A percentile compares a stretch with the other conserved stretches of the same genome.
Evolutionary conservation across 2,113 vertebrate genomes (phyloP).

Genomic region (Phasianus colchicus): DNA sequence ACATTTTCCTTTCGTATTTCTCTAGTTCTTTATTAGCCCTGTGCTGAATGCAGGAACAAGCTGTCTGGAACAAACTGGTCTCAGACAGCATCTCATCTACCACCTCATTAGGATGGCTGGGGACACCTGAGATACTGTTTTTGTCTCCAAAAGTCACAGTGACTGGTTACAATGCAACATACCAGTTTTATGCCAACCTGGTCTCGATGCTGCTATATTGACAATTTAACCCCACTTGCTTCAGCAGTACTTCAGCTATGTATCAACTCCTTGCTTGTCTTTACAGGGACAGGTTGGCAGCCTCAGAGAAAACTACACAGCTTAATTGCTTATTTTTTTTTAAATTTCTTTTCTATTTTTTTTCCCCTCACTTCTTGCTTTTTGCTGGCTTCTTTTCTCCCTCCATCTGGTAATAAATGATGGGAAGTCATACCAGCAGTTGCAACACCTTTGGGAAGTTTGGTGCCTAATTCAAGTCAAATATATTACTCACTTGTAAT

Average conservation of each 20-base stretch:
- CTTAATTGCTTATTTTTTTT: not conserved
- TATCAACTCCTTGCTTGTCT: not conserved
- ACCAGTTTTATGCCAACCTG: not conserved
- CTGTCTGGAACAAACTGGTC: not conserved
- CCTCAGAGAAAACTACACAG: not conserved
- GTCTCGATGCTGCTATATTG: not conserved
- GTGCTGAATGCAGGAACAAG: not conserved
- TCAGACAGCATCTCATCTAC: not conserved
- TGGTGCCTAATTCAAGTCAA: not conserved
- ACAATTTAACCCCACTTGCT: not conserved
- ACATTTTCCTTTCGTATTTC: not conserved
- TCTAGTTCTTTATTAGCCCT: not conserved
- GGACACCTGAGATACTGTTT: not conserved
- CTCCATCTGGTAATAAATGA: not conserved
- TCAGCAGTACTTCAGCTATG: not conserved
- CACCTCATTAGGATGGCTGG: not conserved
- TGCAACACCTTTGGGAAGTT: slow-evolving; percentile 20
- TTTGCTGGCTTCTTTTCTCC: not conserved
- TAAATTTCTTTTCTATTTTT: not conserved
- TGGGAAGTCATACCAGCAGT: not conserved
- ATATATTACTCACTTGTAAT: not conserved
- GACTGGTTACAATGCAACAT: not conserved
- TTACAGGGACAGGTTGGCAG: not conserved
- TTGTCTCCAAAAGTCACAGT: not conserved
- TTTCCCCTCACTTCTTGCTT: not conserved